phyloP scores from a whole-genome alignment of 2,113 vertebrate genomes.

The Ictidomys tridecemlineatus region DNA sequence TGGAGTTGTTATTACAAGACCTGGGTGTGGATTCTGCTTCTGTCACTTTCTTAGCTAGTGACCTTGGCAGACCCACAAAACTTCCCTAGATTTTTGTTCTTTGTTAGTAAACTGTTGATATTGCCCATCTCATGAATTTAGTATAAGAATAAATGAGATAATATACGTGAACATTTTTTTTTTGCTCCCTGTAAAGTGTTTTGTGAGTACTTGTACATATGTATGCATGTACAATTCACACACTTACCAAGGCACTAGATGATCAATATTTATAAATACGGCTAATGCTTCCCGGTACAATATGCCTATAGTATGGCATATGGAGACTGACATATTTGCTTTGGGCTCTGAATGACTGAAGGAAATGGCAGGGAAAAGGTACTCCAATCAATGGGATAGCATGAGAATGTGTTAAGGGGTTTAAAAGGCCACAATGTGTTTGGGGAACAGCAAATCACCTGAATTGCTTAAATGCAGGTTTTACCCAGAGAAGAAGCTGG shows the following conservation, averaged over 20 bases:
- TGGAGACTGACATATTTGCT: not conserved
- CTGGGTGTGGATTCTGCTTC: slow-evolving; percentile 57
- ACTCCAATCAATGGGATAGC: not conserved
- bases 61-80: not conserved
- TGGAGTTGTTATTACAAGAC: slow-evolving; percentile 50
- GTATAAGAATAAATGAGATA: slow-evolving; percentile 3
- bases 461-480: not conserved
- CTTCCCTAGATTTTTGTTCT: not conserved
- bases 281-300: not conserved
- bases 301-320: not conserved
- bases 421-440: not conserved
- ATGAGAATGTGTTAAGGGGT: not conserved
- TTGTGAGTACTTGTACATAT: not conserved
- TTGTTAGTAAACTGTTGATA: not conserved
- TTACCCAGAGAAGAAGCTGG: not conserved
- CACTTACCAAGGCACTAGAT: not conserved
- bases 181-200: not conserved
- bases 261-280: not conserved
- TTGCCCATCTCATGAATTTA: not conserved
- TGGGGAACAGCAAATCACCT: not conserved
- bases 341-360: not conserved
- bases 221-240: not conserved
- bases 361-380: not conserved
- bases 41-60: not conserved
- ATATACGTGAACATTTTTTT: not conserved